Evolutionary conservation across 1,140 invertebrate species (phyloP), one percentile per base, ranked within the genome.

Genomic region (Conopomorpha cramerella): DNA sequence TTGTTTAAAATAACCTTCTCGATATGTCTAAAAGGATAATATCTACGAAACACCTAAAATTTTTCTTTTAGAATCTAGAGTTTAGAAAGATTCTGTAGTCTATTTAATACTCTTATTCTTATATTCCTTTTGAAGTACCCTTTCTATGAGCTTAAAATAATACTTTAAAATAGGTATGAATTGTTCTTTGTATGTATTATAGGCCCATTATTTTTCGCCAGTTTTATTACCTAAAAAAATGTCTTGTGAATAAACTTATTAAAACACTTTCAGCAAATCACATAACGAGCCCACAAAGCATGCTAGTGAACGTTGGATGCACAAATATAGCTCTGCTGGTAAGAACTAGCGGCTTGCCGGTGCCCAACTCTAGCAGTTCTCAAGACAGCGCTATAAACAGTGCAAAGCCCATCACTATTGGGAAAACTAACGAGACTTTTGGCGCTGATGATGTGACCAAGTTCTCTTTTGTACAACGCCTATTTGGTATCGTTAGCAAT

Each of bases 251-350:
- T 16, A 14, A 32, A 10, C 8, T 32, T 32, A 17, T 29, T 17
- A 15, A n/a, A n/a, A n/a, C n/a, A n/a, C 10, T 74, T 78, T 40
- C 54, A 86, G 84, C 79, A 28, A 77, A 77, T 35, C 82, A 83
- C 61, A 72, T 90, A 16, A 78, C 77, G 25, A 79, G 81, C 43
- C 65, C 64, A 30, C 82, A 85, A 49, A 55, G 71, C 1, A 39
- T 88, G 15, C 50, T 90, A 30, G 66, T 85, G 11, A 80, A 78
- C 38, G 83, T 82, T 11, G 85, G 87, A 1, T 84, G 85, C 49
- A 70, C 81, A 36, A 82, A 86, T 12, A 62, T 93, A 30, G 87
- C 89, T 10, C 70, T 86, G 23, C 80, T 94, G 16, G 86, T 84
- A 13, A 82, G 87, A 48, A 83, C 81, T 42, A 79, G 74, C 33